Conservation (phyloP, 2,888 invertebrate genomes). For the Arrhopalites spinosus region DNA sequence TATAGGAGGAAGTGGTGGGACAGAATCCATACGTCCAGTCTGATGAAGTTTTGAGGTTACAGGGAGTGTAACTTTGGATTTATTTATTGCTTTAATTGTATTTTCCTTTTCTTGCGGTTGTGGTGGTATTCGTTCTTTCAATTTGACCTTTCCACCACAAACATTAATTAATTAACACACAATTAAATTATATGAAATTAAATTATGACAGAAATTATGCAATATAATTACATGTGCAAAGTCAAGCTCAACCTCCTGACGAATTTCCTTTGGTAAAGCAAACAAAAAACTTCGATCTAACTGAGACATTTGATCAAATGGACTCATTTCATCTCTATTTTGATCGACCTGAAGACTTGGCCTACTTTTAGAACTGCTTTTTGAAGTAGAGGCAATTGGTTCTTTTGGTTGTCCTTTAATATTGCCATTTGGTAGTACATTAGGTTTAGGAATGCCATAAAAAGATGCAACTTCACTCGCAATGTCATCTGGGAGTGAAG, state of each 20-base stretch:
- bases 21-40: neutral
- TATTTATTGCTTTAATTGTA: neutral
- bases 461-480: constrained; percentile 61
- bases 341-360: neutral
- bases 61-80: neutral
- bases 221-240: constrained; percentile 41
- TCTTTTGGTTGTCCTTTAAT: too few species aligned
- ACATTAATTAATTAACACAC: too few species aligned
- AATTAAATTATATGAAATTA: too few species aligned
- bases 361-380: too few species aligned
- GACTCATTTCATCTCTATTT: neutral
- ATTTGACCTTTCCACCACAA: too few species aligned
- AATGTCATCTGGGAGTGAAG: constrained; percentile 63
- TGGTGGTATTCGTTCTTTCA: neutral
- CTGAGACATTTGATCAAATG: constrained; percentile 19
- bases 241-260: constrained; percentile 61
- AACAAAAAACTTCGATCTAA: constrained; percentile 62
- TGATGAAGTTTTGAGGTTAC: neutral
- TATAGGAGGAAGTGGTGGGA: neutral
- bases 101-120: neutral
- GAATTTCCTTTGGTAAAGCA: constrained; percentile 68
- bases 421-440: neutral
- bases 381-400: constrained; percentile 17
- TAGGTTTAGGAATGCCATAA: constrained; percentile 41
- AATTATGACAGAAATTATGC: too few species aligned